These are phyloP conservation scores for Austrolebias charrua DNA, from an alignment of 2,797 vertebrate species.

Conservation along the genomic window DNA sequence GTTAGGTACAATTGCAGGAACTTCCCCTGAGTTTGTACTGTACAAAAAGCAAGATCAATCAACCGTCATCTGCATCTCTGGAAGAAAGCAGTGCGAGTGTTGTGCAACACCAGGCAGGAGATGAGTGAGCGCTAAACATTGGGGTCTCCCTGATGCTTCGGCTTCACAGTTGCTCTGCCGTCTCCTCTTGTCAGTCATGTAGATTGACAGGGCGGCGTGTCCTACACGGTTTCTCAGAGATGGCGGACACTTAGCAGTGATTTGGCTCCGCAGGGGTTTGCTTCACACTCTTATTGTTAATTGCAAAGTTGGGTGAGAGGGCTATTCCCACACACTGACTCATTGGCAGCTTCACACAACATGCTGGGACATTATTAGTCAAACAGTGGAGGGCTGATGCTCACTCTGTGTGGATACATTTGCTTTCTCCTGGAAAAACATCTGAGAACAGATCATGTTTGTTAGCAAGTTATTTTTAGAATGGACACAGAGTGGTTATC, in stretches of 20 bases:
- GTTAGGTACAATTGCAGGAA: slow-evolving; percentile 44
- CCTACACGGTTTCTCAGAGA: slow-evolving; percentile 45
- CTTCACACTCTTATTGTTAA: slow-evolving; percentile 66
- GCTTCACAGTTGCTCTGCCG: slow-evolving; percentile 43
- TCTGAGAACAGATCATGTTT: slow-evolving; percentile 30
- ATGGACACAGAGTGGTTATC: slow-evolving; percentile 6
- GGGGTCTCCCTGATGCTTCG: slow-evolving; percentile 49
- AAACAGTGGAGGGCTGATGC: slow-evolving; percentile 44
- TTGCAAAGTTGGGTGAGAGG: slow-evolving; percentile 62
- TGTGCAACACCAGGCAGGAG: slow-evolving; percentile 33
- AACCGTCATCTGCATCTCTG: slow-evolving; percentile 36
- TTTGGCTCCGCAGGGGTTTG: slow-evolving; percentile 64
- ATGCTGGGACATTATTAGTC: slow-evolving; percentile 64
- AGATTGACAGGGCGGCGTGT: slow-evolving; percentile 57
- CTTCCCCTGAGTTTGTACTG: slow-evolving; percentile 25
- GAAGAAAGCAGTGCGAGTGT: slow-evolving; percentile 21
- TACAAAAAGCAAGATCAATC: slow-evolving; percentile 59
- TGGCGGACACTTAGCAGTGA: slow-evolving; percentile 52
- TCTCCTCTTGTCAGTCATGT: slow-evolving; percentile 62
- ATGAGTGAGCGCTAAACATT: slow-evolving; percentile 46
- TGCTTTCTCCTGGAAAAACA: slow-evolving; percentile 15
- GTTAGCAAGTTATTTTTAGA: slow-evolving; percentile 11
- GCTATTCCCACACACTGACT: slow-evolving; percentile 65
- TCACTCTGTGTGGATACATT: slow-evolving; percentile 21
- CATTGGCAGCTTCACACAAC: slow-evolving; percentile 51